Evolutionary conservation across 2,797 vertebrate species (phyloP).

Genomic region (Darevskia mixta): DNA sequence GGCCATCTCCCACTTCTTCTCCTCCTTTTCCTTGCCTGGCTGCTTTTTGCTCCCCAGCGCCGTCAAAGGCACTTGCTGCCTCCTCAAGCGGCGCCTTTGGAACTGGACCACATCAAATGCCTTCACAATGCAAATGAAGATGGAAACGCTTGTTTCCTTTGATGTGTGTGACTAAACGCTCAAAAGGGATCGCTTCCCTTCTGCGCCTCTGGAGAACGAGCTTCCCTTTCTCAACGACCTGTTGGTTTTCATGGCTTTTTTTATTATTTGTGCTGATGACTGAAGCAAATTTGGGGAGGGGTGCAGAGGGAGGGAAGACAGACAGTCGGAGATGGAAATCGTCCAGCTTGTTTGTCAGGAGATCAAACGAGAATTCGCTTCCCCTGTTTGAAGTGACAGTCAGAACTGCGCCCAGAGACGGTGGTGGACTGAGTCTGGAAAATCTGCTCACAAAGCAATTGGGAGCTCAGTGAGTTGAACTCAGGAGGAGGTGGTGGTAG

Average conservation of each 20-base stretch:
- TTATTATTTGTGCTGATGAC: slow-evolving; percentile 32
- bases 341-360: slow-evolving; percentile 29
- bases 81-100: slow-evolving; percentile 44
- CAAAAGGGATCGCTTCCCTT: slow-evolving; percentile 62
- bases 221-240: slow-evolving; percentile 68
- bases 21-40: slow-evolving; percentile 53
- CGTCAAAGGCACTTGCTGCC: slow-evolving; percentile 50
- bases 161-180: slow-evolving; percentile 71
- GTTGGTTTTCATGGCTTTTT: slow-evolving; percentile 48
- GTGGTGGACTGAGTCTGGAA: not conserved
- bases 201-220: slow-evolving; percentile 43
- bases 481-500: not conserved
- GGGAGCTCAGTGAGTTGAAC: not conserved
- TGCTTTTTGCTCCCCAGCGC: slow-evolving; percentile 44
- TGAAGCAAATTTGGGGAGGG: not conserved
- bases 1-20: slow-evolving; percentile 12
- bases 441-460: too few relatives aligned
- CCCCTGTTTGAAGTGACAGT: not conserved
- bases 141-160: slow-evolving; percentile 62
- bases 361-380: slow-evolving; percentile 59
- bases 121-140: slow-evolving; percentile 65
- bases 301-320: not conserved
- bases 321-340: not conserved
- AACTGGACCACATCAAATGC: slow-evolving; percentile 75
- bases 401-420: not conserved